These are phyloP conservation scores for Poecilia picta DNA, from an alignment of 2,797 vertebrate species.

Conservation along the genomic window DNA sequence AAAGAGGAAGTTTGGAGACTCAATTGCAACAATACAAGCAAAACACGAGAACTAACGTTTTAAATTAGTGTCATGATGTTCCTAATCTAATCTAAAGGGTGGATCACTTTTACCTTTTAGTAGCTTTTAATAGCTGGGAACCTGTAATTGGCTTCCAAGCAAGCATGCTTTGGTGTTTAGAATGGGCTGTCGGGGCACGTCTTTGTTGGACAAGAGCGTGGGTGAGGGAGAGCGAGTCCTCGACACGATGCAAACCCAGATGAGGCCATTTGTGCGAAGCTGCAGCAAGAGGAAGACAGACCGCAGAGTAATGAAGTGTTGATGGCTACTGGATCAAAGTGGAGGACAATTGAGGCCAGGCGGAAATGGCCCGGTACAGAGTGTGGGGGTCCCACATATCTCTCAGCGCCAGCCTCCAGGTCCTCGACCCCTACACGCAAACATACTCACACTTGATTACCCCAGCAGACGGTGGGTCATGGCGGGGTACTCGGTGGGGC, in stretches of 20 bases:
- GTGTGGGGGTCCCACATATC: conserved; percentile 74
- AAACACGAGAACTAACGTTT: conserved; percentile 12
- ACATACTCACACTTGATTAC: conserved; percentile 50
- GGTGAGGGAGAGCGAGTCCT: conserved; percentile 15
- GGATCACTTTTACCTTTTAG: conserved; percentile 29
- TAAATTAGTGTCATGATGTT: neutral
- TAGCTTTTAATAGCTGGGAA: conserved; percentile 42
- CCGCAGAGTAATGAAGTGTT: conserved; percentile 79
- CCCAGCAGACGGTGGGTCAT: conserved; percentile 47
- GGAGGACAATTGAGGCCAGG: conserved; percentile 70
- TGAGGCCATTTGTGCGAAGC: conserved; percentile 67
- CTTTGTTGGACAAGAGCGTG: conserved; percentile 54
- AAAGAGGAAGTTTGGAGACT: neutral
- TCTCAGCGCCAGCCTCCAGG: conserved; percentile 31
- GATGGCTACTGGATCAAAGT: conserved; percentile 77
- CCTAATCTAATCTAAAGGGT: conserved; percentile 23
- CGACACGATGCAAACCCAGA: conserved; percentile 35
- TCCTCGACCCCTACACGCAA: conserved; percentile 39
- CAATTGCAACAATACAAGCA: conserved; percentile 14
- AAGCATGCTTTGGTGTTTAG: conserved; percentile 43
- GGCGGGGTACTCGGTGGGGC: conserved; percentile 48
- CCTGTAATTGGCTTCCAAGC: conserved; percentile 38
- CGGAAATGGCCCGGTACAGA: conserved; percentile 68
- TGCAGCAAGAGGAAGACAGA: conserved; percentile 66
- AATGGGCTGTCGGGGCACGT: conserved; percentile 57